Evolutionary conservation across 2,113 vertebrate species (phyloP).

Genomic region (Carlito syrichta): DNA sequence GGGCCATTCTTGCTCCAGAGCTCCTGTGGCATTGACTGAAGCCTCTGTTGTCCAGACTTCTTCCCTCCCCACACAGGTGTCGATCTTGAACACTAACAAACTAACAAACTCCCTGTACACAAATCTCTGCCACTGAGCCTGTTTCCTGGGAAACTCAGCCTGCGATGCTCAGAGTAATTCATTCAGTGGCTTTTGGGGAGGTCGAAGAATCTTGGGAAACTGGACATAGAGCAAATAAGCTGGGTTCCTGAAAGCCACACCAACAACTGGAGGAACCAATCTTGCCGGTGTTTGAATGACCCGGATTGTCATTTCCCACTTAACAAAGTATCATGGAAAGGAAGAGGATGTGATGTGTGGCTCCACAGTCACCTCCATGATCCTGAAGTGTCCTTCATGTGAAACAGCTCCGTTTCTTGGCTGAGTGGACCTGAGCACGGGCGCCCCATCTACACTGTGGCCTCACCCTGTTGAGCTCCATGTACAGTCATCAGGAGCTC

Average conservation of each 20-base stretch:
- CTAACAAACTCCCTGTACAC: background rate
- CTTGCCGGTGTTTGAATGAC: background rate
- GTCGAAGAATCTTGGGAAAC: background rate
- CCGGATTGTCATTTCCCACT: background rate
- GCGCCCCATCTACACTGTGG: background rate
- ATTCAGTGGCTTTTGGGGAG: background rate
- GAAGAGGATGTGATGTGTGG: background rate
- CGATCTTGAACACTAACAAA: background rate
- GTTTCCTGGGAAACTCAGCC: background rate
- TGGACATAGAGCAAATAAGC: background rate
- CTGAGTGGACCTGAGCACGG: background rate
- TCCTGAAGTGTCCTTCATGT: background rate
- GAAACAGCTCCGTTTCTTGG: background rate
- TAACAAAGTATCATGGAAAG: background rate
- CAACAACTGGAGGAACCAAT: background rate
- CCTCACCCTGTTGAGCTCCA: background rate
- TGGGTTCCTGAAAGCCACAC: background rate
- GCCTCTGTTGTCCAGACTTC: background rate
- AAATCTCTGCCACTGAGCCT: background rate
- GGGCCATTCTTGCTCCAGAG: background rate
- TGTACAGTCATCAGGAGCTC: background rate
- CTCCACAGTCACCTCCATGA: accelerated
- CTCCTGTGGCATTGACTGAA: background rate
- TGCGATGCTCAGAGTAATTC: background rate
- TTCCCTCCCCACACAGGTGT: accelerated